A percentile compares a stretch with the other conserved stretches of the same genome.
phyloP scores from a whole-genome alignment of 1,140 invertebrate genomes.

The Sitobion miscanthi region DNA sequence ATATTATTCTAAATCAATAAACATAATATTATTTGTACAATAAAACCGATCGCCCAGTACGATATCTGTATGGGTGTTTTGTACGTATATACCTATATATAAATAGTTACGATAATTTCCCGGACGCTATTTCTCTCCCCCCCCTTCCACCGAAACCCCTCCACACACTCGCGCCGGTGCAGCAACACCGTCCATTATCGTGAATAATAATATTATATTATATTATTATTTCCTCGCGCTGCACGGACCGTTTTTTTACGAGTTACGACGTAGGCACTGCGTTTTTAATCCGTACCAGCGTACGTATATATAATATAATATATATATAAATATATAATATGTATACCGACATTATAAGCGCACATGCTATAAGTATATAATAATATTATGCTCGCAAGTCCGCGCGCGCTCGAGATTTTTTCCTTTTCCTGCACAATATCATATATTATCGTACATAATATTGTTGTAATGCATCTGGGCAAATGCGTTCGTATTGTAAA shows the following conservation, averaged over 20 bases:
- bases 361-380: no score
- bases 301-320: no score
- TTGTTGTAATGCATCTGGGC: not conserved
- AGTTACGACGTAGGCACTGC: not conserved
- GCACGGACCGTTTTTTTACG: not conserved
- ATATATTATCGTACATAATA: not conserved
- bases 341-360: not conserved
- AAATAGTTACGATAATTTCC: slow-evolving; percentile 7
- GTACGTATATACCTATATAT: not conserved
- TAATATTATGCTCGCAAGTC: not conserved
- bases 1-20: slow-evolving; percentile 6
- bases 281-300: not conserved
- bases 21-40: not conserved
- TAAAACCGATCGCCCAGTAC: slow-evolving; percentile 20
- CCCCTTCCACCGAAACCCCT: not conserved
- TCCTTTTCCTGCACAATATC: not conserved
- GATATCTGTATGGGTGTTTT: not conserved
- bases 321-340: no score
- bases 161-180: no score
- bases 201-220: slow-evolving; percentile 11
- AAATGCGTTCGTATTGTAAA: not conserved
- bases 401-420: not conserved
- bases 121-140: not conserved
- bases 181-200: not conserved
- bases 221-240: not conserved